Evolutionary conservation across 2,888 invertebrate species (phyloP), one percentile per base, ranked within the genome.

Genomic region (Nephrotoma flavescens): DNA sequence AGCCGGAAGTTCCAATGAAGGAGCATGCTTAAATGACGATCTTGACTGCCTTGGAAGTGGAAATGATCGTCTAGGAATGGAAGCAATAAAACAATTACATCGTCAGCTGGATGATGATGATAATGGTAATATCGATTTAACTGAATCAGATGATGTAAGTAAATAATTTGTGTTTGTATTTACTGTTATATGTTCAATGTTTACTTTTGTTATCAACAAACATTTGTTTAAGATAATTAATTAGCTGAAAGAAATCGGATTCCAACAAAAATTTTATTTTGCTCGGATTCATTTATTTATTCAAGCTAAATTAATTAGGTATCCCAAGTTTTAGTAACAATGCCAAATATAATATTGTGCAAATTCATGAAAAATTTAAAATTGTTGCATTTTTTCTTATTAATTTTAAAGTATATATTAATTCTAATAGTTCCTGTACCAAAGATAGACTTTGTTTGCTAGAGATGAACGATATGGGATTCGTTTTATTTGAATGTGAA

Each of bases 131-230:
- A 97, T 99, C 88, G 99, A 99, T 92, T 94, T 98, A 88, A 96
- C 97, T 88, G 99, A 99, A 94, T 99, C 99, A 88, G 97, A 98
- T 92, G 99, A 98, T 93, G 98, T 98, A 92, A 94, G 95, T 93
- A 86, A 86, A 71, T 86, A 86, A 19, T 86, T 31, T 31, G 3
- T 31, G 31, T 31, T 31, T 31, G 31, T 31, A 31, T 31, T 31
- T 31, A 31, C 31, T 31, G 31, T 31, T 31, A 87, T 88, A 88
- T 87, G 88, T 92, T 93, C n/a, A 86, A 42, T 83, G 86, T 87
- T 84, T 88, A 31, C 85, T 41, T 86, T 45, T 84, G 85, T 86
- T 86, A 86, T 47, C 71, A 71, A 19, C 31, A 31, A 31, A 2
- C 31, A 71, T 31, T 71, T 71, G 52, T 15, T 71, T 6, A 71